Evolutionary conservation across 2,113 vertebrate genomes (phyloP), one percentile per base, ranked within the genome.

Genomic region (Oreochromis aureus): DNA sequence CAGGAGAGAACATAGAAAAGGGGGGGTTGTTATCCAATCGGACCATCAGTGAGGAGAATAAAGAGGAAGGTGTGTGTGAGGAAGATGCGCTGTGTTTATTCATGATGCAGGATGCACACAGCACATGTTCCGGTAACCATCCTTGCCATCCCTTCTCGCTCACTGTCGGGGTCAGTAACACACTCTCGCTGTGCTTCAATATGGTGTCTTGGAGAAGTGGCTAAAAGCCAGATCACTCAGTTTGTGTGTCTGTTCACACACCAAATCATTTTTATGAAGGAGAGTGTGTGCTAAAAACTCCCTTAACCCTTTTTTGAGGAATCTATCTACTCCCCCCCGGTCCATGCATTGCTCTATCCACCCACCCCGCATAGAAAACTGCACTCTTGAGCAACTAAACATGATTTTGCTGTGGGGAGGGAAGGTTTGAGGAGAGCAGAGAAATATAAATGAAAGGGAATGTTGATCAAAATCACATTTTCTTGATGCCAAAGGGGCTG

Each of bases 181-280:
- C 94, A 91, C 95, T 91, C 93, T 89, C 11, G 87, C 94, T 82
- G 96, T 91, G 95, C 92, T 94, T 94, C 94, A 94, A 92, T 94
- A 94, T 93, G 87, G 89, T 82, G 86, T 91, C 89, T 91, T 82
- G 66, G 85, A 84, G 84, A 85, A 51, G 41, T 81, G 87, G 92
- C 81, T 61, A 54, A 55, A 48, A 55, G 88, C 89, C 89, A 82
- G 22, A 85, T 32, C n/a, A 79, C 18, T 39, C 27, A 3, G 13
- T 51, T 4, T 85, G 30, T 83, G 83, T 84, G 54, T 82, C 46
- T 53, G 61, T 80, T 59, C 63, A 46, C 78, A 80, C 85, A 89
- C 56, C 82, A 61, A 84, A 84, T 63, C 48, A 73, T 58, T 48
- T 54, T 63, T 63, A 15, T 24, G 22, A 82, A 78, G 80, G 61